Conservation (phyloP, 2,888 invertebrate genomes). For the Nymphalis urticae region DNA sequence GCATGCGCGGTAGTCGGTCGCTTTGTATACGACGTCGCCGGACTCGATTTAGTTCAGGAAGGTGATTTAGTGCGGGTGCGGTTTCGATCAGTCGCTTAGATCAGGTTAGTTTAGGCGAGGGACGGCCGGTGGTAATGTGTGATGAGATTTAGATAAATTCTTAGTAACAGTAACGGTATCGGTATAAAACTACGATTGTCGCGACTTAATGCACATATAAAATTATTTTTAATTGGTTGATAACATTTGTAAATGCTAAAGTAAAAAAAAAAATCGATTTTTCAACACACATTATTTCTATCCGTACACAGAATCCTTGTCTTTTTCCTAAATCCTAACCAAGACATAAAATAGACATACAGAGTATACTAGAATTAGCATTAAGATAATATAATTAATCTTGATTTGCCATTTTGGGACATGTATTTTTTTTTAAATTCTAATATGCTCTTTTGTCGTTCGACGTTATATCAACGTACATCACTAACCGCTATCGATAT, state of each 20-base stretch:
- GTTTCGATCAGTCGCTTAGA: constrained; percentile 4
- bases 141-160: background rate
- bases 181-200: background rate
- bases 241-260: background rate
- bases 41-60: background rate
- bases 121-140: background rate
- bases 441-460: no score
- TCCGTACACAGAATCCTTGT: background rate
- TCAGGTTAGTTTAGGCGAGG: constrained; percentile 9
- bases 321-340: background rate
- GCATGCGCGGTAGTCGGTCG: background rate
- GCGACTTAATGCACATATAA: background rate
- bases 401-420: no score
- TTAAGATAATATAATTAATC: background rate
- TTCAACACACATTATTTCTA: constrained; percentile 1
- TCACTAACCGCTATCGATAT: constrained; percentile 5
- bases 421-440: no score
- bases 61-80: background rate
- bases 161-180: background rate
- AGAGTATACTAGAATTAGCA: constrained; percentile 7
- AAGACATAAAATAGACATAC: no score
- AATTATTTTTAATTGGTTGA: background rate
- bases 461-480: background rate
- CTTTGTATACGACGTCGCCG: background rate
- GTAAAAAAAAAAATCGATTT: no score